Percentiles rank a stretch among this genome's conserved stretches.
These are phyloP conservation scores for Colaptes auratus DNA, from an alignment of 2,113 vertebrate species.

Conservation along the genomic window DNA sequence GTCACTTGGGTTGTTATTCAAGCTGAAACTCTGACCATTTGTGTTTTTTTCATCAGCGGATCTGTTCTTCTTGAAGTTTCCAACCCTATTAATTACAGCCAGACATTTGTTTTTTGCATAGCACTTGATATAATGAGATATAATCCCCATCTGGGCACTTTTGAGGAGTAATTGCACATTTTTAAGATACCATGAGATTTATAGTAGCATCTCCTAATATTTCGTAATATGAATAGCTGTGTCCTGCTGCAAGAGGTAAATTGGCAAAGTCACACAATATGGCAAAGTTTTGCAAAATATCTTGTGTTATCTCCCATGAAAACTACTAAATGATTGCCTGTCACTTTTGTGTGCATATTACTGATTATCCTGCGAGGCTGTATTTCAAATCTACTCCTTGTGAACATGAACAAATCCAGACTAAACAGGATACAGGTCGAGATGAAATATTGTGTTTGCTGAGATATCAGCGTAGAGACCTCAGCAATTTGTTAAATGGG, in stretches of 20 bases:
- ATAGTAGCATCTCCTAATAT: conserved; percentile 28
- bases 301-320: conserved; percentile 4
- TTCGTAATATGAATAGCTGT: rapidly evolving
- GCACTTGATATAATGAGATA: conserved; percentile 52
- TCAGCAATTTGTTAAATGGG: conserved; percentile 16
- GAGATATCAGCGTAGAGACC: conserved; percentile 29
- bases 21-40: neutral
- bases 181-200: conserved; percentile 54
- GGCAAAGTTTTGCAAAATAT: neutral
- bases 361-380: conserved; percentile 26
- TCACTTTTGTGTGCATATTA: conserved; percentile 19
- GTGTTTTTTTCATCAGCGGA: conserved; percentile 45
- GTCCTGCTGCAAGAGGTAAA: neutral
- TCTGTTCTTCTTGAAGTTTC: conserved; percentile 46
- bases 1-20: conserved; percentile 15
- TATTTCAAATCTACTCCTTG: conserved; percentile 40
- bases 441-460: conserved; percentile 52
- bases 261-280: neutral
- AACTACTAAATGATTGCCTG: conserved; percentile 50
- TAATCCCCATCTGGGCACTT: conserved; percentile 62
- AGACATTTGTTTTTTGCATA: conserved; percentile 42
- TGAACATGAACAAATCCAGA: conserved; percentile 25
- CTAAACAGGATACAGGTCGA: conserved; percentile 28
- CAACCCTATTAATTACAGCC: conserved; percentile 38
- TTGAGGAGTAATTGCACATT: conserved; percentile 52